Evolutionary conservation across 2,888 invertebrate species (phyloP), one percentile per base, ranked within the genome.

Genomic region (Pseudanteris insignis): DNA sequence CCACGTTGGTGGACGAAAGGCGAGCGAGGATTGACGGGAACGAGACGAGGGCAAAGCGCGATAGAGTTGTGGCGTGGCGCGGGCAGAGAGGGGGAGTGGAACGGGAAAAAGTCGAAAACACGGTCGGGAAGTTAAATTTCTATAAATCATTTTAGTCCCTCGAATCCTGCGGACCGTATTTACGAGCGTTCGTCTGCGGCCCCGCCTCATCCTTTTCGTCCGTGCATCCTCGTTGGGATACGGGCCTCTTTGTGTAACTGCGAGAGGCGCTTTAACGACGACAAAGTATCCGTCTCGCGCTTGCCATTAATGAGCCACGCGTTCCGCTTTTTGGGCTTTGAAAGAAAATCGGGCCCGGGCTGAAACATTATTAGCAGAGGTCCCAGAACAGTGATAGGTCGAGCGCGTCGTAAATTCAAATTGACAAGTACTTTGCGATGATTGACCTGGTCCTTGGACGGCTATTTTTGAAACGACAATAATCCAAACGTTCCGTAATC

Each of bases 91-190:
- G n/a, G n/a, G n/a, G n/a, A n/a, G 21, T 18, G 34, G 37, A 21
- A 24, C 10, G 24, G 8, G 38, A 8, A n/a, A 10, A 4, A 30
- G 28, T 11, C 25, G 21, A 30, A 65, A 21, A 38, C 26, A 59
- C 69, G 70, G 70, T 67, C 66, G 64, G 71, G 71, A 70, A 74
- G 72, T 74, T 74, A 75, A 71, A 74, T 77, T 78, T 78, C 78
- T 75, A 78, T 79, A 79, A 79, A 79, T 79, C 79, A 79, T 77
- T 68, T 70, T 54, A 67, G 70, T 73, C 71, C 69, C 71, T 75
- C 73, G 71, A 74, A 75, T 75, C 66, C 65, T 71, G 69, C 70
- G 72, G 71, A 65, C 73, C 72, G 68, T 70, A 73, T 76, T 75
- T 76, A 76, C 75, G 75, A 74, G 64, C 70, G 67, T 70, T 71